A percentile compares a stretch with the other conserved stretches of the same genome.
phyloP scores from a whole-genome alignment of 2,797 vertebrate species.

The Cirrhinus mrigala region DNA sequence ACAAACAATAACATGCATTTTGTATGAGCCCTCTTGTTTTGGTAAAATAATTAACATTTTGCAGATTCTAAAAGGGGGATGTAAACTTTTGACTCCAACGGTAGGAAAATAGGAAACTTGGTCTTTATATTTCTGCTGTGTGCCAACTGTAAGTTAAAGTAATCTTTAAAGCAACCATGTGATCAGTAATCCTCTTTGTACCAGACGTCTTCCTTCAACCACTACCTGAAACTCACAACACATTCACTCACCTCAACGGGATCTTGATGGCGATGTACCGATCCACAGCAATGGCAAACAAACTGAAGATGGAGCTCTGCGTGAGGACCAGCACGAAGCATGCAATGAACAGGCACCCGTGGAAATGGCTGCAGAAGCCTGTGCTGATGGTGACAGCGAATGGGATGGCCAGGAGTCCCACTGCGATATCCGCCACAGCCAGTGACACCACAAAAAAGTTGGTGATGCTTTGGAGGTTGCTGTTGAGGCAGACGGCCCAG shows the following conservation, averaged over 20 bases:
- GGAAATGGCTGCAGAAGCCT: constrained; percentile 92
- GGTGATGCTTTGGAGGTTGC: constrained; percentile 96
- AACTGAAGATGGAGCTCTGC: constrained; percentile 98
- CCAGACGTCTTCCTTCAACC: background rate
- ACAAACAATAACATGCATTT: too few relatives aligned
- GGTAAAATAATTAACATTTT: too few relatives aligned
- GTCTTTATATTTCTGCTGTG: background rate
- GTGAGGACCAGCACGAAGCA: constrained; percentile 97
- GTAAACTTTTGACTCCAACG: too few relatives aligned
- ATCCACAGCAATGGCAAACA: constrained; percentile 97
- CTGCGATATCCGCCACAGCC: constrained; percentile 93
- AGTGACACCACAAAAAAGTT: constrained; percentile 97
- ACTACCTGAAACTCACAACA: background rate
- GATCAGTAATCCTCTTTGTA: background rate
- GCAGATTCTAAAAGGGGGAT: too few relatives aligned
- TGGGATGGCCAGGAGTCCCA: constrained; percentile 95
- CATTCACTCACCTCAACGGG: constrained; percentile 87
- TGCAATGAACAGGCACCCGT: constrained; percentile 95
- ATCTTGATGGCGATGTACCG: constrained; percentile 96
- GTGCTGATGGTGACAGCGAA: constrained; percentile 93
- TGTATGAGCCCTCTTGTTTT: too few relatives aligned
- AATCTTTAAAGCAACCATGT: constrained; percentile 11
- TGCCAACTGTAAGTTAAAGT: background rate
- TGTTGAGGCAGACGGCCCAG: constrained; percentile 94
- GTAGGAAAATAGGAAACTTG: too few relatives aligned